phyloP scores from a whole-genome alignment of 2,888 invertebrate genomes.

The Apeira syringaria region DNA sequence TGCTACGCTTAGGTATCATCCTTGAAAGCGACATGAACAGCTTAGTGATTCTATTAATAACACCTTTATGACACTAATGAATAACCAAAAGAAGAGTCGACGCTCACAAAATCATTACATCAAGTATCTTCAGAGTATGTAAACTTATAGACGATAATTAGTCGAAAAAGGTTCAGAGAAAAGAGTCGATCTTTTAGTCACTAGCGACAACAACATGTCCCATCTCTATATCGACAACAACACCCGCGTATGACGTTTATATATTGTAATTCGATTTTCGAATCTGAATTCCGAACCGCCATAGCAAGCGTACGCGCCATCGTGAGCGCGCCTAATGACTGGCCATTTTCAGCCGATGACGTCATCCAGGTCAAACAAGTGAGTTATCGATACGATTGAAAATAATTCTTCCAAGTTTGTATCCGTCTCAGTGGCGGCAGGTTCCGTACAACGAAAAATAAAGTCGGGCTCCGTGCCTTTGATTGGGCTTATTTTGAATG shows the following conservation, averaged over 20 bases:
- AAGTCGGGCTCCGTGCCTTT: no score
- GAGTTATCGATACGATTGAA: slow-evolving; percentile 6
- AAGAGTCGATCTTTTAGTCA: background rate
- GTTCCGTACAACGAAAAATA: background rate
- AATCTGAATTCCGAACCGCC: slow-evolving; percentile 19
- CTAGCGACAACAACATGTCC: slow-evolving; percentile 14
- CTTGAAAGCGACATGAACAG: slow-evolving; percentile 1
- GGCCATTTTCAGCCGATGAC: slow-evolving; percentile 29
- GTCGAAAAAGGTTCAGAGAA: background rate
- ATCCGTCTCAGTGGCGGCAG: background rate
- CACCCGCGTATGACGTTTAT: slow-evolving; percentile 12
- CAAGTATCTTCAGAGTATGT: background rate
- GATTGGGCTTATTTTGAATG: no score
- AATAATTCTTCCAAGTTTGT: background rate
- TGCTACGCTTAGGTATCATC: background rate
- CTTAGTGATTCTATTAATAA: background rate
- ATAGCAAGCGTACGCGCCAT: slow-evolving; percentile 28
- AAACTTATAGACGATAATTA: background rate
- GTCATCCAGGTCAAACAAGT: slow-evolving; percentile 27
- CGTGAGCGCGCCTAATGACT: slow-evolving; percentile 34
- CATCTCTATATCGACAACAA: slow-evolving; percentile 14
- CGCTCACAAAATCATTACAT: background rate
- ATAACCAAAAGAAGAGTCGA: background rate
- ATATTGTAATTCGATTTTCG: slow-evolving; percentile 8
- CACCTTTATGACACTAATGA: background rate